phyloP scores from a whole-genome alignment of 2,888 invertebrate genomes.

The Drosophila multiciliata region DNA sequence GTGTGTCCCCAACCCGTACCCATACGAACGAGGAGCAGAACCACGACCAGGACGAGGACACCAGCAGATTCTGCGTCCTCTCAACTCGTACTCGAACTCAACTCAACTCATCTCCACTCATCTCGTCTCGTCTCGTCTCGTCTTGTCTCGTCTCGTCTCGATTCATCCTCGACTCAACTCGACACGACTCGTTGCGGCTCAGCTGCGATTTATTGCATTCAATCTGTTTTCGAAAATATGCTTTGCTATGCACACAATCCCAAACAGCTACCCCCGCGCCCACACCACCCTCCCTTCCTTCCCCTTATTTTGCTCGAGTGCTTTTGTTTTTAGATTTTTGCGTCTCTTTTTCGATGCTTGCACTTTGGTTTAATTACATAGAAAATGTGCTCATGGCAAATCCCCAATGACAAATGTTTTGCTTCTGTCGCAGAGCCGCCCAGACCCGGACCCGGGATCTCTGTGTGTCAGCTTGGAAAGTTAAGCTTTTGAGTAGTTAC shows the following conservation, averaged over 20 bases:
- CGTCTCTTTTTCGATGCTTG: constrained; percentile 8
- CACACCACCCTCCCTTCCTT: neutral
- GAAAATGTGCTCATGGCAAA: constrained; percentile 28
- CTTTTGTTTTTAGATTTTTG: constrained; percentile 3
- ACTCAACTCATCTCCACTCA: neutral
- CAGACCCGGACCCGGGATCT: neutral
- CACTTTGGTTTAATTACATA: constrained; percentile 46
- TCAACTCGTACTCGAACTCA: constrained; percentile 2
- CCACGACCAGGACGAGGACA: neutral
- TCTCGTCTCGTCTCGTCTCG: neutral
- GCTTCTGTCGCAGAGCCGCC: constrained; percentile 2
- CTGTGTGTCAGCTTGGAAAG: constrained; percentile 10
- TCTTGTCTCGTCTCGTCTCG: neutral
- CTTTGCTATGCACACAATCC: neutral
- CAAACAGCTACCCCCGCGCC: too few species aligned
- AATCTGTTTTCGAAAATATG: constrained; percentile 55
- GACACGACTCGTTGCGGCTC: constrained; percentile 34
- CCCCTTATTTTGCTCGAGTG: neutral
- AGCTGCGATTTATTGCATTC: constrained; percentile 66
- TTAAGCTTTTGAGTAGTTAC: constrained; percentile 7
- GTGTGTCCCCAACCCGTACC: neutral
- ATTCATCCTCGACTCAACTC: constrained; percentile 17
- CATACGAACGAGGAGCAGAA: constrained; percentile 7
- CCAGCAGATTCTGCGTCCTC: constrained; percentile 24
- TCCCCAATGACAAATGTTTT: constrained; percentile 42